Base-by-base conservation (phyloP, 2,888 invertebrate species). In the Beris morrisii region DNA sequence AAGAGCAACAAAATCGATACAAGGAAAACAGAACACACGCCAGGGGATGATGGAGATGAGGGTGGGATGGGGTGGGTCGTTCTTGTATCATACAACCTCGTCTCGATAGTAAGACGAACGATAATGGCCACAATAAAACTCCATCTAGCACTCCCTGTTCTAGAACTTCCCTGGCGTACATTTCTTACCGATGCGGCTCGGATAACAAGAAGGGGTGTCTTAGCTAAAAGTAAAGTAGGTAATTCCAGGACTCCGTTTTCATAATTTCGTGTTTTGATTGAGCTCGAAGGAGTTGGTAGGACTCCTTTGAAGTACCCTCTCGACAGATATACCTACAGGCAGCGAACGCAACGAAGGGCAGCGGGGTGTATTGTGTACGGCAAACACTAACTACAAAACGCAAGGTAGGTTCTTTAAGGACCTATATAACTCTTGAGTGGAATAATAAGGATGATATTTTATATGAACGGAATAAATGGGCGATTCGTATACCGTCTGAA, bases 1-100 rank as follows among this genome's bases (percentile, higher is more conserved):
- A 61, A 61, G 61, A 61, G 32, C 52, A 61, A 43, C 52, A 61
- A 61, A 61, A 61, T 61, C 61, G 61, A 61, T 61, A 61, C 3
- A 43, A 61, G 32, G 43, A 61, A 61, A 61, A 61, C 31, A 48
- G 58, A 45, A 59, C 15, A 22, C 28, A 38, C 32, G 22, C 46
- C 31, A 22, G 22, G 22, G 50, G 15, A 15, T 4, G 28, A 53
- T 52, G 31, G 22, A 3, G 61, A 7, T 30, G 52, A 15, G 32
- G 48, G 38, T 38, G 38, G 38, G 61, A 38, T 61, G 61, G 30
- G 53, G 30, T 5, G 30, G 38, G 15, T 15, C 50, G 61, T 50
- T 50, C 61, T 50, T 50, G 52, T 61, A 50, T 61, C 32, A 52
- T 9, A 13, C 52, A 50, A 61, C 52, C 61, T 50, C 61, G 38